Evolutionary conservation across 2,113 vertebrate genomes (phyloP).

Genomic region (zebrafish (Danio rerio)): GRCz12tu NC_133176.1:10708501-10709000

Average conservation of each 20-base stretch:
- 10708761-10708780: constrained; percentile 93
- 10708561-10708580: constrained; percentile 70
- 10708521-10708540: constrained; percentile 43
- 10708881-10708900: constrained; percentile 86
- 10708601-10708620: constrained; percentile 34
- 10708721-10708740: constrained; percentile 93
- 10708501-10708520: constrained; percentile 60
- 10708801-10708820: constrained; percentile 98
- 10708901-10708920: constrained; percentile 87
- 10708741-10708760: constrained; percentile 91
- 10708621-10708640: constrained; percentile 2
- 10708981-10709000: not conserved
- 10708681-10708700: constrained; percentile 92
- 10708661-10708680: constrained; percentile 96
- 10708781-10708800: constrained; percentile 87
- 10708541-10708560: constrained; percentile 64
- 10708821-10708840: constrained; percentile 91
- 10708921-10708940: not conserved
- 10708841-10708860: constrained; percentile 86
- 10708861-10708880: constrained; percentile 83
- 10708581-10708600: constrained; percentile 64
- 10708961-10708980: not conserved
- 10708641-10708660: constrained; percentile 93
- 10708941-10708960: not conserved
- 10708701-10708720: constrained; percentile 93